Base-by-base conservation (phyloP, 2,888 invertebrate species). In the Monoplex corrugatus region DNA sequence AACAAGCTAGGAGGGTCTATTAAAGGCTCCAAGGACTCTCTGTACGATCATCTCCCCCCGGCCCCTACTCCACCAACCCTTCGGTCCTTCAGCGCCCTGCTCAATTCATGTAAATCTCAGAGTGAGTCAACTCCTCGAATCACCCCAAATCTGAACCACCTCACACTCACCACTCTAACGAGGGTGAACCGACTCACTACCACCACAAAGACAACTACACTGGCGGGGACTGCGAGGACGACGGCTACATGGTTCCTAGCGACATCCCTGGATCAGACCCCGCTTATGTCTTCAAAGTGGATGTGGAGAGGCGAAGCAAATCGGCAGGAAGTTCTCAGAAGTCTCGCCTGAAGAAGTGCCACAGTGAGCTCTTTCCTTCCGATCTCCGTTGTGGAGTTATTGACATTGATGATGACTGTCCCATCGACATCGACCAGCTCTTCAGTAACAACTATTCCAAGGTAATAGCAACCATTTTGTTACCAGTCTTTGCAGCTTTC, bases 221-320 rank as follows among this genome's bases (percentile, higher is more conserved):
- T 50, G 28, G 28, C 57, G 57, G 57, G 32, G 90, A 91, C 3
- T 88, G 92, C 23, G 92, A 93, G n/a, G 93, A 93, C 13, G 94
- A 94, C 89, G 95, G 94, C 2, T 95, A 95, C 85, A 94, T 95
- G 94, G 91, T 94, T 19, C 95, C 95, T 0, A 92, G 93, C 8
- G 91, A 92, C 50, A 83, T 94, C 28, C 63, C 87, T 23, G 86
- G 83, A 28, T 85, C 80, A 43, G 90, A 90, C 19, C 86, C 91
- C 10, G 90, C 92, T 75, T 87, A 92, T 43, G 89, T 89, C 28
- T 89, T 90, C 43, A 89, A 91, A 3, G 89, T 89, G 23, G 92
- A 91, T 45, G 92, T 91, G n/a, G 90, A 90, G 75, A 88, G 93
- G 35, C 90, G 92, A 44, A 87, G 90, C 13, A 94, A 93, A 89